Evolutionary conservation across 2,113 vertebrate species (phyloP), one percentile per base, ranked within the genome.

Genomic region (Dinomys branickii): DNA sequence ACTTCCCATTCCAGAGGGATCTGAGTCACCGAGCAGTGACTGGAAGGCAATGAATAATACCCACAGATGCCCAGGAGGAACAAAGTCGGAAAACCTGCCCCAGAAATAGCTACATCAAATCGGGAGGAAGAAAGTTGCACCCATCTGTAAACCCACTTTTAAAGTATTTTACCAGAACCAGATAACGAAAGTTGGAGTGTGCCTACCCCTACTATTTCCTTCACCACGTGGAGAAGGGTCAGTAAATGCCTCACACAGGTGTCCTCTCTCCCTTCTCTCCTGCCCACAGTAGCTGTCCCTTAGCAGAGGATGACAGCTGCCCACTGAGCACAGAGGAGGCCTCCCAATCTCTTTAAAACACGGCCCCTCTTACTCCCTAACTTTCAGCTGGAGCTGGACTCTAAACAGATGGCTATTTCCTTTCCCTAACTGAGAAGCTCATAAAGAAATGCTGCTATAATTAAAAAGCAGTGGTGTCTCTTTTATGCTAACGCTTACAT

Each of bases 91-190:
- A 90, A 94, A 38, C n/a, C n/a, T n/a, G 22, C 56, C 61, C 38
- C 50, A 90, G 85, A 67, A 90, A 90, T 30, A 87, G 3, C 69
- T 90, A 85, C 84, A 83, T 38, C 9, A 47, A 47, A 33, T 67
- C 81, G 78, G 1, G 47, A 89, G 24, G 7, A 54, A 94, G 82
- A 85, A 52, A 73, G 44, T 33, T 67, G 9, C 33, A 5, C 20
- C 22, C 35, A 52, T 69, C 59, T 92, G 28, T 89, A 96, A 91
- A 71, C 30, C 52, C 78, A 24, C 59, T 93, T 95, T 77, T 52
- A 13, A 35, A 63, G 86, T 77, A 83, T 61, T 91, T 91, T 77
- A 83, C 83, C 16, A 61, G 9, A 5, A 71, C 59, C 59, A 73
- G 47, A 9, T 84, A 77, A 83, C 38, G 63, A 78, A 12, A 85